Evolutionary conservation across 2,113 vertebrate genomes (phyloP).

Genomic region (Otolemur garnettii): DNA sequence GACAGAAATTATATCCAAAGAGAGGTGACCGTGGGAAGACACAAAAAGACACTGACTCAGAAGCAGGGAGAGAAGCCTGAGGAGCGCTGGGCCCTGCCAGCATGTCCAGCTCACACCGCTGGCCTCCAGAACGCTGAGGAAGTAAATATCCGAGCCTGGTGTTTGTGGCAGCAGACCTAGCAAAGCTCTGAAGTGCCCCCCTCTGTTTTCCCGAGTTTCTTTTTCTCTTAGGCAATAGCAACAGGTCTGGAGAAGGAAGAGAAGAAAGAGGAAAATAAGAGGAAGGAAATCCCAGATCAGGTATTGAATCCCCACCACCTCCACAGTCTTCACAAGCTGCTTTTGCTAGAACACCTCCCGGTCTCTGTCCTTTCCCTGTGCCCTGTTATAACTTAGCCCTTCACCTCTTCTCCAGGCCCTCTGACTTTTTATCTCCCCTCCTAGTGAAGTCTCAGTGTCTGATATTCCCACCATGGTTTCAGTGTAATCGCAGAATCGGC

Average conservation of each 20-base stretch:
- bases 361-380: neutral
- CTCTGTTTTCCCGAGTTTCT: neutral
- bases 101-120: neutral
- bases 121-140: neutral
- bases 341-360: neutral
- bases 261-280: neutral
- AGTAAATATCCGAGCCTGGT: neutral
- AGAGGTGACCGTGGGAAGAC: neutral
- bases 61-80: neutral
- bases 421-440: neutral
- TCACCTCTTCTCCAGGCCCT: neutral
- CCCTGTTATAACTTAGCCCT: neutral
- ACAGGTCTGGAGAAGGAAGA: fast-evolving
- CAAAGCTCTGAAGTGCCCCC: neutral
- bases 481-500: neutral
- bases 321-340: neutral
- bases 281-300: neutral
- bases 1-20: neutral
- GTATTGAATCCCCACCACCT: neutral
- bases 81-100: neutral
- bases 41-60: too few relatives aligned
- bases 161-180: neutral
- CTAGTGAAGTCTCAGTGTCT: neutral
- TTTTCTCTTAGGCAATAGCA: neutral
- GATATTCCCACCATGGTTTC: neutral